Evolutionary conservation across 2,797 vertebrate species (phyloP).

Genomic region (Megaceryle alcyon): DNA sequence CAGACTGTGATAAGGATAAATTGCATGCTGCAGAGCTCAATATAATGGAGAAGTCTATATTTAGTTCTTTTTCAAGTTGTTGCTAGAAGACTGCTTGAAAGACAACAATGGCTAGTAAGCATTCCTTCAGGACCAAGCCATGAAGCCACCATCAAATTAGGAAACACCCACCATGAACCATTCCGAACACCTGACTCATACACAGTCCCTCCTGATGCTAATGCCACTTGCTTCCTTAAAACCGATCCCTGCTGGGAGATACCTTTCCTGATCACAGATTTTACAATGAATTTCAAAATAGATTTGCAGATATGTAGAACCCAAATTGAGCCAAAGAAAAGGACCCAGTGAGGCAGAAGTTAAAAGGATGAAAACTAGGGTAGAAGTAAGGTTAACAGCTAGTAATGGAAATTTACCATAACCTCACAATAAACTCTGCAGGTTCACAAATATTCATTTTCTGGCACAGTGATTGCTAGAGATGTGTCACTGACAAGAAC

Average conservation of each 20-base stretch:
- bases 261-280: not conserved
- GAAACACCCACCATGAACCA: not conserved
- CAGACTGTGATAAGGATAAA: not conserved
- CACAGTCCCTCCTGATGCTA: not conserved
- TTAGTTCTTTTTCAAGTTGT: not conserved
- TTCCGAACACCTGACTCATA: not conserved
- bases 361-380: not conserved
- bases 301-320: not conserved
- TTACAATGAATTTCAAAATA: not conserved
- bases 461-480: not conserved
- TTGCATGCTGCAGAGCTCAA: not conserved
- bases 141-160: not conserved
- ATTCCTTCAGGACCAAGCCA: not conserved
- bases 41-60: not conserved
- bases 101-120: not conserved
- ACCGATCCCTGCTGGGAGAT: not conserved
- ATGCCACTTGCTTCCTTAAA: not conserved
- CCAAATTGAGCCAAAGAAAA: not conserved
- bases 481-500: not conserved
- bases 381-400: not conserved
- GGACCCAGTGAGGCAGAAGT: not conserved
- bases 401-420: not conserved
- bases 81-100: not conserved
- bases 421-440: not conserved
- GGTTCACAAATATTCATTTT: not conserved